Conservation (phyloP, 2,888 invertebrate species). For the Poecilus cupreus region DNA sequence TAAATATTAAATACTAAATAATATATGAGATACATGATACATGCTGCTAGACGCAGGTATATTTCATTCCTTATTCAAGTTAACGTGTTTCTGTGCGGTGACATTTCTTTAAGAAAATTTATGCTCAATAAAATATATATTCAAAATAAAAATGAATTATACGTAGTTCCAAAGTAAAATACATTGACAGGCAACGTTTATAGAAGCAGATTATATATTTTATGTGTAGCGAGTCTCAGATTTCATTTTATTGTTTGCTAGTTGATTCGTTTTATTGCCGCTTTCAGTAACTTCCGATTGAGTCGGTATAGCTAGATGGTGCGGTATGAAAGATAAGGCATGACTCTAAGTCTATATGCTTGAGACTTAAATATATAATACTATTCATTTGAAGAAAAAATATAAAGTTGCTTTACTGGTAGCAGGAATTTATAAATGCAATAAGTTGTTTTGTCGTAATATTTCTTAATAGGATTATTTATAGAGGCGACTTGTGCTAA, state of each 20-base stretch:
- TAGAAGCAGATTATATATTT: not conserved
- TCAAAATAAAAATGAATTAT: not conserved
- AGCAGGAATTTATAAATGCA: not conserved
- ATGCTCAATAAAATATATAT: not conserved
- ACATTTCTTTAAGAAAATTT: not conserved
- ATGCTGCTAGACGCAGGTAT: not conserved
- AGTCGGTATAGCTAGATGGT: not conserved
- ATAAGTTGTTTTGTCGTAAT: not conserved
- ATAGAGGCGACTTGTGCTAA: not conserved
- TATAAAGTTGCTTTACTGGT: not conserved
- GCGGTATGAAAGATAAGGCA: not conserved
- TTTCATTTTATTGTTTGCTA: not conserved
- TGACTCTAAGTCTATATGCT: not conserved
- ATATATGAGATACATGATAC: not conserved
- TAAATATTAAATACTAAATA: not conserved
- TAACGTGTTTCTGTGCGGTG: not conserved
- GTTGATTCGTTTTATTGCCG: not conserved
- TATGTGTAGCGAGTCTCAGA: not conserved
- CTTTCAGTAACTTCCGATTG: conserved; percentile 9
- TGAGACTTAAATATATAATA: not conserved
- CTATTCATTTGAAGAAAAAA: not conserved
- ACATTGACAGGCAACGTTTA: not conserved
- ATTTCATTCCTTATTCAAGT: not conserved
- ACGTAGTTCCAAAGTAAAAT: not conserved
- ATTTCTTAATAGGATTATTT: not conserved